Base-by-base conservation (phyloP, 2,797 vertebrate species). In the Pipistrellus kuhlii region DNA sequence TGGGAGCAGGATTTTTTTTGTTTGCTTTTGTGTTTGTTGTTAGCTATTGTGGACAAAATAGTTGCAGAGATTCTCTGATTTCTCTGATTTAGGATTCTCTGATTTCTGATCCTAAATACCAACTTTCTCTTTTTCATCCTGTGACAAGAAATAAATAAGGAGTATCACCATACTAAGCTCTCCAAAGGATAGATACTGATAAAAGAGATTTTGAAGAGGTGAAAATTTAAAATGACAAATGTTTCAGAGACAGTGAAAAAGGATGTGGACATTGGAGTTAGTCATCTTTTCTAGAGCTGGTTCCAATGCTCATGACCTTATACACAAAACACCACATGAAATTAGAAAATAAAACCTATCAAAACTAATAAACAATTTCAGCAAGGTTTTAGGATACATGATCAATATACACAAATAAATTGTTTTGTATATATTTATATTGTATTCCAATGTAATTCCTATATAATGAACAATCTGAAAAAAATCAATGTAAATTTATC, bases 401-500 rank as follows among this genome's bases (percentile, higher is more conserved):
- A 51, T 51, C 15, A 51, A 17, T 51, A 51, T 17, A 51, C 15
- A 51, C n/a, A 92, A 62, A 66, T 12, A 83, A 46, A 30, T 27
- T 62, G 27, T 27, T 53, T 51, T 73, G 27, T 68, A 25, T 69
- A 25, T 46, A 88, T 75, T 30, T 5, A 68, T 73, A 64, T 46
- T 25, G 9, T 57, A 72, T 55, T 81, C 25, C 68, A 66, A n/a
- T 82, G 32, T 5, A 82, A 75, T 68, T 59, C n/a, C 14, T 85
- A 44, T 59, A 15, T 8, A 53, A 88, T 51, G 57, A 95, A 73
- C 20, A 84, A 88, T 32, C 32, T 81, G 51, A 88, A 93, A 91
- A 91, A 85, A 51, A 51, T 85, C 4, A 81, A 91, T 21, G 83
- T 64, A 75, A 93, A 78, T 78, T 27, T 68, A 85, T 85, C 18